Evolutionary conservation across 2,888 invertebrate species (phyloP).

Genomic region (Oligia strigilis): DNA sequence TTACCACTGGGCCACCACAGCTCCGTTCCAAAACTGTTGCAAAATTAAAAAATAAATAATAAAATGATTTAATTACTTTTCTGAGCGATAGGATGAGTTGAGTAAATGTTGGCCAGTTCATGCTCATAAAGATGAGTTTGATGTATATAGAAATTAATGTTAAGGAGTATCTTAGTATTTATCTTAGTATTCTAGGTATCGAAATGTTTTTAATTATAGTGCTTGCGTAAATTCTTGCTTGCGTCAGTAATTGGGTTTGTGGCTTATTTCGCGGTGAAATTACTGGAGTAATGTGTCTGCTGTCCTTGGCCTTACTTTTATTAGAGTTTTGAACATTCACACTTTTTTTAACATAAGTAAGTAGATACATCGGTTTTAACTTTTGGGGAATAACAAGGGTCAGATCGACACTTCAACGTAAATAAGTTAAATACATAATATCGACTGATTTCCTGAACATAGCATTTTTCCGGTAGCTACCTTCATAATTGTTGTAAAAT

Average conservation of each 20-base stretch:
- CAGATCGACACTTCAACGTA: too few species aligned
- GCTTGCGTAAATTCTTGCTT: background rate
- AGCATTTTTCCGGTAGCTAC: background rate
- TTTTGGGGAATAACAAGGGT: background rate
- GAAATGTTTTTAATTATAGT: constrained; percentile 8
- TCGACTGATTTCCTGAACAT: too few species aligned
- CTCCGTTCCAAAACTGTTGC: constrained; percentile 21
- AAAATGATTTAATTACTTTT: constrained; percentile 20
- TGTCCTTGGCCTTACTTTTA: background rate
- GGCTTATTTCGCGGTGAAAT: constrained; percentile 10
- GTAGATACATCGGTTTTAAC: background rate
- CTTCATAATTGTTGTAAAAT: background rate
- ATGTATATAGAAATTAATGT: constrained; percentile 11
- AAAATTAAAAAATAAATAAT: background rate
- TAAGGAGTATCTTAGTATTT: constrained; percentile 27
- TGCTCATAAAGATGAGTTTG: constrained; percentile 24
- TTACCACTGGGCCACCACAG: too few species aligned
- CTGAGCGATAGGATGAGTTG: constrained; percentile 7
- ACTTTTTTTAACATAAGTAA: background rate
- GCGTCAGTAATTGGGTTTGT: constrained; percentile 17
- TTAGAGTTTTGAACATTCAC: background rate
- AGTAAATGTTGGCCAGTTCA: constrained; percentile 9
- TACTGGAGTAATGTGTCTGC: constrained; percentile 12
- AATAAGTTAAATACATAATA: background rate
- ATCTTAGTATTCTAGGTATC: constrained; percentile 37